These are phyloP conservation scores for Cheilosia scutellata DNA, from an alignment of 2,888 invertebrate species.

Conservation along the genomic window DNA sequence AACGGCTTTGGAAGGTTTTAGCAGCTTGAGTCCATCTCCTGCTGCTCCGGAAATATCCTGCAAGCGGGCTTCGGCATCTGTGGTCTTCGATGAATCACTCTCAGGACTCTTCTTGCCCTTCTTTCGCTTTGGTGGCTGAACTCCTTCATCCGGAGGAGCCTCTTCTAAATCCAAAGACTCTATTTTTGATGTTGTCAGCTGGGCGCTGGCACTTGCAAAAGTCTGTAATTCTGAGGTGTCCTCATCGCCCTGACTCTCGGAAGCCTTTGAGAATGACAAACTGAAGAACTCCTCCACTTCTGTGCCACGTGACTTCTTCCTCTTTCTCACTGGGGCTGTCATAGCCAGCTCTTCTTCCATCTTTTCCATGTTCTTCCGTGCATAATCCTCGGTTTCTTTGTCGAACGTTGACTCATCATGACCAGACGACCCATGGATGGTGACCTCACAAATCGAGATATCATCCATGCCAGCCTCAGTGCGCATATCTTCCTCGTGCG, in stretches of 20 bases:
- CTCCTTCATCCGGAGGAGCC: slow-evolving; percentile 78
- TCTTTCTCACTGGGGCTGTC: slow-evolving; percentile 85
- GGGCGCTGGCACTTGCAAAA: slow-evolving; percentile 89
- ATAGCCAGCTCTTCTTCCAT: slow-evolving; percentile 86
- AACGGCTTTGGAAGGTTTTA: slow-evolving; percentile 80
- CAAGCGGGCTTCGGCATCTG: slow-evolving; percentile 83
- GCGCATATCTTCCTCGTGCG: slow-evolving; percentile 91
- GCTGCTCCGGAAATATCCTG: slow-evolving; percentile 86
- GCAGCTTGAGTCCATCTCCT: slow-evolving; percentile 85
- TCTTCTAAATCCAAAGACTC: slow-evolving; percentile 83
- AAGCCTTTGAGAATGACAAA: slow-evolving; percentile 87
- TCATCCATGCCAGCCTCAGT: slow-evolving; percentile 95
- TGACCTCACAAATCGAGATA: slow-evolving; percentile 92
- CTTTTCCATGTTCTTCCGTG: slow-evolving; percentile 82
- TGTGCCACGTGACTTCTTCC: slow-evolving; percentile 88
- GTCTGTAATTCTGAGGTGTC: slow-evolving; percentile 88
- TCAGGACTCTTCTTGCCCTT: slow-evolving; percentile 82
- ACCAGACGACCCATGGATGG: slow-evolving; percentile 86
- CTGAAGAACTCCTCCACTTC: slow-evolving; percentile 89
- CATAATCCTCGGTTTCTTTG: slow-evolving; percentile 85
- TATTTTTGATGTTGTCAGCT: slow-evolving; percentile 85
- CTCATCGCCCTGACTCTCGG: slow-evolving; percentile 85
- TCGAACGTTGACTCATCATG: slow-evolving; percentile 84
- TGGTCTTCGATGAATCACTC: slow-evolving; percentile 83
- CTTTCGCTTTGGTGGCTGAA: slow-evolving; percentile 81